Conservation (phyloP, 2,888 invertebrate genomes). For the Amaurobius ferox region DNA sequence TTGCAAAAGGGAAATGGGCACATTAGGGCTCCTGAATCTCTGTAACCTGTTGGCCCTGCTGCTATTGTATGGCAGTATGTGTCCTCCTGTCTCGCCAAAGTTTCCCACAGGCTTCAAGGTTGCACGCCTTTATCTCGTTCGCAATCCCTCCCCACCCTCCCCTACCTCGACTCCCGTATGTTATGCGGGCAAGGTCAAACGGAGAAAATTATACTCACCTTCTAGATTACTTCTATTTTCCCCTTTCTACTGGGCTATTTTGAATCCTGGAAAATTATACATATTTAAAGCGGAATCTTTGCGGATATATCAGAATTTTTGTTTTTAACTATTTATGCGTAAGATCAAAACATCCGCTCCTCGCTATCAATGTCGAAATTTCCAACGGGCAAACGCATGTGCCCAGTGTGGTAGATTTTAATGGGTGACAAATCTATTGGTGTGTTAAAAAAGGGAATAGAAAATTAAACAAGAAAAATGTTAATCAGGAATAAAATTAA, state of each 20-base stretch:
- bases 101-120: slow-evolving; percentile 71
- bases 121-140: slow-evolving; percentile 63
- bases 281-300: slow-evolving; percentile 6
- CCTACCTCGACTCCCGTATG: slow-evolving; percentile 35
- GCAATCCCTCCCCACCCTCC: slow-evolving; percentile 27
- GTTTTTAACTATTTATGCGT: too few species aligned
- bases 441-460: too few species aligned
- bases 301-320: too few species aligned
- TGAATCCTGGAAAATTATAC: not conserved
- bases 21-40: slow-evolving; percentile 68
- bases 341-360: too few species aligned
- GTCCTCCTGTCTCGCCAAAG: slow-evolving; percentile 44
- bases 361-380: too few species aligned
- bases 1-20: slow-evolving; percentile 31
- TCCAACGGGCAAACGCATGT: too few species aligned
- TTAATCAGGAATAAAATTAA: too few species aligned
- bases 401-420: too few species aligned
- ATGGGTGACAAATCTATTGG: too few species aligned
- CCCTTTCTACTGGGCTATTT: not conserved
- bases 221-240: not conserved
- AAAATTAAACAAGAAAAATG: too few species aligned
- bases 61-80: slow-evolving; percentile 59
- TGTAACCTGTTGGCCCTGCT: slow-evolving; percentile 70
- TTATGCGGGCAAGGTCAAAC: slow-evolving; percentile 48
- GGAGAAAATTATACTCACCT: slow-evolving; percentile 18